Evolutionary conservation across 1,140 invertebrate genomes (phyloP).

Genomic region (Protaetia brevitarsis): DNA sequence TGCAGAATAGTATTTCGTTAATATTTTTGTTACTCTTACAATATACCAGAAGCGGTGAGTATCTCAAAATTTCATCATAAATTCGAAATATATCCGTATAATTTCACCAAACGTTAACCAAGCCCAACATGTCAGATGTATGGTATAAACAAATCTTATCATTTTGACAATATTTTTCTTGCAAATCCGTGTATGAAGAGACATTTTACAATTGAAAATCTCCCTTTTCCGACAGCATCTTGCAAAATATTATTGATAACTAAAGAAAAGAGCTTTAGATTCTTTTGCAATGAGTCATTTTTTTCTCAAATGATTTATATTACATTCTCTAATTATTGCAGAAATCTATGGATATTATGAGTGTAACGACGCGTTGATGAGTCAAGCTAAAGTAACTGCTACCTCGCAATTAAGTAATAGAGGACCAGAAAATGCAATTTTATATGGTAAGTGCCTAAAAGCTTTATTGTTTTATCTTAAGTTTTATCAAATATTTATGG

Average conservation of each 20-base stretch:
- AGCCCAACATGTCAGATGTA: slow-evolving; percentile 1
- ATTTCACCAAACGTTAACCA: slow-evolving; percentile 5
- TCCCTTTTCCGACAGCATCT: no score
- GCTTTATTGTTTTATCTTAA: slow-evolving; percentile 46
- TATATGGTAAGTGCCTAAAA: slow-evolving; percentile 67
- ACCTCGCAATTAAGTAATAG: slow-evolving; percentile 75
- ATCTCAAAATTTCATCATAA: neutral
- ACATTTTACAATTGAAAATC: no score
- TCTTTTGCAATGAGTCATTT: slow-evolving; percentile 9
- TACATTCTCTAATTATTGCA: slow-evolving; percentile 36
- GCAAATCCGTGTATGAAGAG: no score
- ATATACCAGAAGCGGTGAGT: neutral
- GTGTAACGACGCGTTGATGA: slow-evolving; percentile 76
- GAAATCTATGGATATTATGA: slow-evolving; percentile 65
- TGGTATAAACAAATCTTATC: no score
- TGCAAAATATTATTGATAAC: neutral
- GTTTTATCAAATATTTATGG: slow-evolving; percentile 37
- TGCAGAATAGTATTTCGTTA: neutral
- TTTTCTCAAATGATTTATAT: neutral
- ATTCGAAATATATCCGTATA: neutral
- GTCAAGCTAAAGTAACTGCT: slow-evolving; percentile 67
- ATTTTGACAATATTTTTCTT: no score
- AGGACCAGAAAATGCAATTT: slow-evolving; percentile 74
- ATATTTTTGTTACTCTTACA: slow-evolving; percentile 3
- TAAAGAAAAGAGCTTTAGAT: neutral